These are phyloP conservation scores for Elymnias hypermnestra DNA, from an alignment of 1,140 invertebrate genomes.

Conservation along the genomic window DNA sequence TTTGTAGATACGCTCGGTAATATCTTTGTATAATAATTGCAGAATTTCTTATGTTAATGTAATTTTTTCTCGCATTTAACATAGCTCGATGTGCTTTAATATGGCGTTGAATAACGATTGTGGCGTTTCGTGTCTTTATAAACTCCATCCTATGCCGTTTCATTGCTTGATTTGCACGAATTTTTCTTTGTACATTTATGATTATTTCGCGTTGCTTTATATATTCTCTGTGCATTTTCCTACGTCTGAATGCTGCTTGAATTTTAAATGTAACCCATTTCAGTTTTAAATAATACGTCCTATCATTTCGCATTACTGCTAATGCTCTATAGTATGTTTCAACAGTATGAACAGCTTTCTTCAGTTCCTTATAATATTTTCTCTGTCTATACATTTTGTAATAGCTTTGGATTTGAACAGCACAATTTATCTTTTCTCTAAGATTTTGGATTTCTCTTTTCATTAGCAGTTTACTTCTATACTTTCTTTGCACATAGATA, in stretches of 20 bases:
- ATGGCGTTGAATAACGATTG: slow-evolving; percentile 65
- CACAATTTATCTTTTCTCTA: slow-evolving; percentile 29
- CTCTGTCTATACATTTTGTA: slow-evolving; percentile 58
- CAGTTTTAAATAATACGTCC: slow-evolving; percentile 51
- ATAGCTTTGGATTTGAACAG: slow-evolving; percentile 60
- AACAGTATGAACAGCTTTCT: slow-evolving; percentile 35
- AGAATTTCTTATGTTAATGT: slow-evolving; percentile 40
- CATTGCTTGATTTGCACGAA: slow-evolving; percentile 59
- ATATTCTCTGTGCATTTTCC: slow-evolving; percentile 43
- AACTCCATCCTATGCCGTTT: slow-evolving; percentile 50
- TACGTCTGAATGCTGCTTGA: slow-evolving; percentile 64
- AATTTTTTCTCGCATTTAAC: slow-evolving; percentile 53
- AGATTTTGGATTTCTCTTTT: slow-evolving; percentile 46
- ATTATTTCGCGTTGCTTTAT: slow-evolving; percentile 33
- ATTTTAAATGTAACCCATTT: slow-evolving; percentile 39
- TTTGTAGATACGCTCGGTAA: slow-evolving; percentile 34
- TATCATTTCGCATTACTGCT: slow-evolving; percentile 53
- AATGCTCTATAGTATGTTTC: slow-evolving; percentile 57
- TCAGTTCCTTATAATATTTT: slow-evolving; percentile 30
- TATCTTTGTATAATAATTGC: slow-evolving; percentile 40
- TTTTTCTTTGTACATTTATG: slow-evolving; percentile 59
- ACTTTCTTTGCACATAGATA: slow-evolving; percentile 65
- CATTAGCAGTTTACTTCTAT: slow-evolving; percentile 58
- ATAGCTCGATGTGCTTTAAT: slow-evolving; percentile 53
- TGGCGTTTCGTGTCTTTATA: slow-evolving; percentile 42